Conservation (phyloP, 2,797 vertebrate genomes). For the Enteromius paludinosus region DNA sequence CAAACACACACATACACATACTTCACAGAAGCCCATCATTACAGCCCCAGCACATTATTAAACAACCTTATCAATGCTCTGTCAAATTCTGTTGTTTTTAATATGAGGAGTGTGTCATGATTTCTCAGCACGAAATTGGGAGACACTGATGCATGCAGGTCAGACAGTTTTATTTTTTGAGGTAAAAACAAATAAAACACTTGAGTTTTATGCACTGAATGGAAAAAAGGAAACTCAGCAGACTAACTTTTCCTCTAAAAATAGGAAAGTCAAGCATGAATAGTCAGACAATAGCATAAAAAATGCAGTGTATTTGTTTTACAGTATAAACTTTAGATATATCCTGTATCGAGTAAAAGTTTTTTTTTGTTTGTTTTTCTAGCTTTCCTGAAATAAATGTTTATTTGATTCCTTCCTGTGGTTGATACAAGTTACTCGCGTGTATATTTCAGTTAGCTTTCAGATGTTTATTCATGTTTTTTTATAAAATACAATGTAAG, state of each 20-base stretch:
- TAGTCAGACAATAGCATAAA: not conserved
- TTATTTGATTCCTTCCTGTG: not conserved
- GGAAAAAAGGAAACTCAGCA: not conserved
- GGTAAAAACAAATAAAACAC: not conserved
- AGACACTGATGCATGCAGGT: not conserved
- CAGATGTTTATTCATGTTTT: not conserved
- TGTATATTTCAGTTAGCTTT: not conserved
- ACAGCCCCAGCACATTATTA: constrained; percentile 49
- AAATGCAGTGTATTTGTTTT: not conserved
- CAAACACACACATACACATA: constrained; percentile 36
- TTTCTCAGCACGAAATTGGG: constrained; percentile 1
- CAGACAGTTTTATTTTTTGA: not conserved
- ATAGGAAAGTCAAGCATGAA: not conserved
- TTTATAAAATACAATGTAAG: not conserved
- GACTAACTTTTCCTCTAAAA: not conserved
- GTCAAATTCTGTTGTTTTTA: constrained; percentile 39
- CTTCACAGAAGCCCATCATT: constrained; percentile 19
- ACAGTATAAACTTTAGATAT: too few relatives aligned
- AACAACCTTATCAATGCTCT: constrained; percentile 35
- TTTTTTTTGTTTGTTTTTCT: not conserved
- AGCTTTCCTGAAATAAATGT: not conserved
- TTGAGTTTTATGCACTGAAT: not conserved
- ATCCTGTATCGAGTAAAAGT: too few relatives aligned
- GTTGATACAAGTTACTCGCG: not conserved
- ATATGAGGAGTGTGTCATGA: constrained; percentile 36